These are phyloP conservation scores for Heliocidaris tuberculata DNA, from an alignment of 35 echinoderm and acorn worm genomes.

Conservation along the genomic window DNA sequence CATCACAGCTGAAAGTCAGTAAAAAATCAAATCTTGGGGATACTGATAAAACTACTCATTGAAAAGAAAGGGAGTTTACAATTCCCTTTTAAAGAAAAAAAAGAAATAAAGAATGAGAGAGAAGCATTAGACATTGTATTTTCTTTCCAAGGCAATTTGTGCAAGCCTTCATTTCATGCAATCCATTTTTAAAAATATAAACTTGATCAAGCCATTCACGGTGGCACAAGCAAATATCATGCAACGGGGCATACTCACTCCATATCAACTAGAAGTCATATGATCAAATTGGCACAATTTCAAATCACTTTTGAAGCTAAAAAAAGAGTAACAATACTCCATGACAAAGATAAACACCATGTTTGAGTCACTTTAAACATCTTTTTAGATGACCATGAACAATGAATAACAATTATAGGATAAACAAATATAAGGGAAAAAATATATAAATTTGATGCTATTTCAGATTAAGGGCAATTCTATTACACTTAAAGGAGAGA, in stretches of 20 bases:
- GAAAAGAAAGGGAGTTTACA: neutral
- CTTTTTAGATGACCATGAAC: neutral
- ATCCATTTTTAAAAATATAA: neutral
- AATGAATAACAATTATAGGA: neutral
- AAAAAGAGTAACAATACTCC: neutral
- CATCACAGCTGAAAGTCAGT: neutral
- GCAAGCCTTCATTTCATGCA: neutral
- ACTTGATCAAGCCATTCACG: neutral
- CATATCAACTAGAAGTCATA: neutral
- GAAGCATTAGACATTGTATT: neutral
- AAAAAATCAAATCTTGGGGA: neutral
- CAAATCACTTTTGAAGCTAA: neutral
- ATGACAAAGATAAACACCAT: neutral
- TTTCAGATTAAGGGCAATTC: neutral
- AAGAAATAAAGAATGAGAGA: neutral
- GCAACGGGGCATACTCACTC: neutral
- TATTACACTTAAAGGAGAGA: neutral
- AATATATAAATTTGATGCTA: neutral
- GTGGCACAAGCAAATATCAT: neutral
- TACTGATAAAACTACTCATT: neutral
- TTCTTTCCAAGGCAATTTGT: constrained; percentile 17
- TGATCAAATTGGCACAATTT: neutral
- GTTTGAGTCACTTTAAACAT: neutral
- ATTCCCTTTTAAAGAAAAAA: neutral
- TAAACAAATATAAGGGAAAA: neutral